A percentile compares a stretch with the other conserved stretches of the same genome.
Evolutionary conservation across 2,113 vertebrate genomes (phyloP).

Genomic region (Columba livia): DNA sequence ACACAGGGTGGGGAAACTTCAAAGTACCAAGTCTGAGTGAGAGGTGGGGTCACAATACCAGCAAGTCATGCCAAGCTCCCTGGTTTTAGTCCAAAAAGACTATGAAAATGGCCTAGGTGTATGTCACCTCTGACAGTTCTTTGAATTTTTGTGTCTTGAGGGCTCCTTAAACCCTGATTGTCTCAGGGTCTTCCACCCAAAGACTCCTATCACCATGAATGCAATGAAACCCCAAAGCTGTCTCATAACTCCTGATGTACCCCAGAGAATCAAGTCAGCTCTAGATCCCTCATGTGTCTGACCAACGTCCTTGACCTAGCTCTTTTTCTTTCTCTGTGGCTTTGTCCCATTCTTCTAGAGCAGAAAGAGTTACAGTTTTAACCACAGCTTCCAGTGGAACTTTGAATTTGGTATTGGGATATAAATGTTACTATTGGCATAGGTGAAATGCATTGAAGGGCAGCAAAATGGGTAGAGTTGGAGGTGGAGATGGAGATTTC

Average conservation of each 20-base stretch:
- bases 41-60: background rate
- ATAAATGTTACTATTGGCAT: background rate
- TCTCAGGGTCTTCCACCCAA: background rate
- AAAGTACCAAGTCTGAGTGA: background rate
- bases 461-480: background rate
- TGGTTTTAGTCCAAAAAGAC: background rate
- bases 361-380: background rate
- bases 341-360: background rate
- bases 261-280: background rate
- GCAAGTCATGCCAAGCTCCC: background rate
- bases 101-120: background rate
- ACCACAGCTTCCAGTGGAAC: background rate
- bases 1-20: background rate
- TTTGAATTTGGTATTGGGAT: background rate
- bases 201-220: background rate
- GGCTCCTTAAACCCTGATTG: background rate
- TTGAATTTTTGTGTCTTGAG: background rate
- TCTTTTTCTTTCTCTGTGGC: background rate
- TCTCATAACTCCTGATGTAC: background rate
- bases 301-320: background rate
- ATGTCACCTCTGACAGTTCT: background rate
- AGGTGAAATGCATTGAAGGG: background rate
- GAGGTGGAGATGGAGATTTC: background rate
- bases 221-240: background rate
- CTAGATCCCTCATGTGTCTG: background rate